These are phyloP conservation scores for Lithosia quadra DNA, from an alignment of 2,888 invertebrate species.

Conservation along the genomic window DNA sequence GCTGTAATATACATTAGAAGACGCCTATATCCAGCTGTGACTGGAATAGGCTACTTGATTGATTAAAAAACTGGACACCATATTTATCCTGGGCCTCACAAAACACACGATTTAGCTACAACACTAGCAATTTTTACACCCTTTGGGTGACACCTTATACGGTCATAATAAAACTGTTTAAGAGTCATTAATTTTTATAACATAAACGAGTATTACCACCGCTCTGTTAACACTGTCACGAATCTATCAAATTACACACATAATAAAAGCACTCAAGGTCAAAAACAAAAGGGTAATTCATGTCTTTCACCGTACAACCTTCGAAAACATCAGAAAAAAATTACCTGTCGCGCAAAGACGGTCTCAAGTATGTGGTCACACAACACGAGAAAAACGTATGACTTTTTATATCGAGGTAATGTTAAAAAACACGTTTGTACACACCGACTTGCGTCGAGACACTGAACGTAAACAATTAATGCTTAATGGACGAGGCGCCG, in stretches of 20 bases:
- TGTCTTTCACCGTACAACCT: slow-evolving; percentile 23
- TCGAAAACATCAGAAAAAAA: slow-evolving; percentile 21
- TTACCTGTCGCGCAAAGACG: slow-evolving; percentile 33
- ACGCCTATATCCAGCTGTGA: too few species aligned
- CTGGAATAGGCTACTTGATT: too few species aligned
- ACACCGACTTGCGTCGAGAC: slow-evolving; percentile 24
- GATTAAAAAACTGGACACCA: too few species aligned
- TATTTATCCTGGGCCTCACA: too few species aligned
- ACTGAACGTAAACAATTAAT: slow-evolving; percentile 49
- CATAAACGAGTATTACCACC: not conserved
- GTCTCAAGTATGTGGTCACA: slow-evolving; percentile 33
- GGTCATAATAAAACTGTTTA: not conserved
- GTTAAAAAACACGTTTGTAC: slow-evolving; percentile 50
- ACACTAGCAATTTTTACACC: too few species aligned
- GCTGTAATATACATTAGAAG: too few species aligned
- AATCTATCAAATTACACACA: not conserved
- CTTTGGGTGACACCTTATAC: too few species aligned
- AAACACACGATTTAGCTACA: too few species aligned
- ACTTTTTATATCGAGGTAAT: slow-evolving; percentile 36
- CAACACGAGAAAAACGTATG: slow-evolving; percentile 34
- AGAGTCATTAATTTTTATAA: not conserved
- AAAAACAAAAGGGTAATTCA: slow-evolving; percentile 3
- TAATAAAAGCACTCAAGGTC: slow-evolving; percentile 2
- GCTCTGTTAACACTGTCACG: not conserved
- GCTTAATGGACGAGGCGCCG: slow-evolving; percentile 42